phyloP scores from a whole-genome alignment of 1,140 invertebrate species.

The Meloidogyne hapla region DNA sequence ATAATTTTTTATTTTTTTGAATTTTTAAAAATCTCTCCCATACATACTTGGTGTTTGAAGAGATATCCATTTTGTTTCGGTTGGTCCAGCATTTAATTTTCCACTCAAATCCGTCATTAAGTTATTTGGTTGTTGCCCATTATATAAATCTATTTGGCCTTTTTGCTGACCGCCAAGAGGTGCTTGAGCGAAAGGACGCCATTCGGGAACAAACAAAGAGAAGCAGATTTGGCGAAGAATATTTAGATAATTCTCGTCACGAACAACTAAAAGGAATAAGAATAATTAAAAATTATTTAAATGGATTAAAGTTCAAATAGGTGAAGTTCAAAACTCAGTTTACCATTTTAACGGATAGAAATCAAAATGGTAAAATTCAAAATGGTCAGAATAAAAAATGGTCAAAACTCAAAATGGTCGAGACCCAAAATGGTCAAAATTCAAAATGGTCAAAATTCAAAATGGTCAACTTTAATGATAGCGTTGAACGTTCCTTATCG shows the following conservation, averaged over 20 bases:
- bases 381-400: too few species aligned
- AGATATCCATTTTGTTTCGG: slow-evolving; percentile 47
- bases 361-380: too few species aligned
- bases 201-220: slow-evolving; percentile 62
- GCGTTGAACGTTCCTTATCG: too few species aligned
- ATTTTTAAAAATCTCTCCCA: not conserved
- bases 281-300: not conserved
- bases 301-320: not conserved
- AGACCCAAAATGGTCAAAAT: too few species aligned
- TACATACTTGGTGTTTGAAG: slow-evolving; percentile 21
- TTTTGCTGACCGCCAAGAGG: slow-evolving; percentile 51
- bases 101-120: not conserved
- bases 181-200: slow-evolving; percentile 52
- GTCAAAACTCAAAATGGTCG: too few species aligned
- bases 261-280: slow-evolving; percentile 36
- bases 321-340: too few species aligned
- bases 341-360: too few species aligned
- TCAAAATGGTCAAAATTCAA: too few species aligned
- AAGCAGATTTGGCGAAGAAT: slow-evolving; percentile 58
- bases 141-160: slow-evolving; percentile 44
- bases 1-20: too few species aligned
- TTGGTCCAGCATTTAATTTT: slow-evolving; percentile 11
- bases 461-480: too few species aligned
- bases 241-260: slow-evolving; percentile 51
- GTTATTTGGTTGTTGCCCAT: slow-evolving; percentile 33